Evolutionary conservation across 2,888 invertebrate species (phyloP).

Genomic region (Leucophenga montana): DNA sequence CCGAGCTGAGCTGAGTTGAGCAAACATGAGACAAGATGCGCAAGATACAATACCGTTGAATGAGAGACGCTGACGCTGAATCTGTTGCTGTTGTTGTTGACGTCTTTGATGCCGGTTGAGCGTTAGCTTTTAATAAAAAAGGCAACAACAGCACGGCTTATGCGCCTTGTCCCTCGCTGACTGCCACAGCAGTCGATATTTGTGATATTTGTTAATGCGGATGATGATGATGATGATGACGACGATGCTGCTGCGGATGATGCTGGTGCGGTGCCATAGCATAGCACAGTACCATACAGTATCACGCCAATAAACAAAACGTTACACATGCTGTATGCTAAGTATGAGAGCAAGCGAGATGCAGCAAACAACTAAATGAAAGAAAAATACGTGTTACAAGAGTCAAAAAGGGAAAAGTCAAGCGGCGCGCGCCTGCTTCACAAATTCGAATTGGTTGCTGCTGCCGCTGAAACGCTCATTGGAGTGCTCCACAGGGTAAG

Average conservation of each 20-base stretch:
- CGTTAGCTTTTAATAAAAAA: not conserved
- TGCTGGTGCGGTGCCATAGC: conserved; percentile 4
- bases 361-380: not conserved
- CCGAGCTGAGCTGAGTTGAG: conserved; percentile 22
- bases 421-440: not conserved
- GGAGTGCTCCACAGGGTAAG: too few species aligned
- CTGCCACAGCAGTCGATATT: too few species aligned
- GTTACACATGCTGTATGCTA: not conserved
- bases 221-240: not conserved
- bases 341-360: not conserved
- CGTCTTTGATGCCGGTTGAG: conserved; percentile 38
- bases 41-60: conserved; percentile 14
- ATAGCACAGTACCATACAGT: not conserved
- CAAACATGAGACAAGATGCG: conserved; percentile 16
- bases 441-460: not conserved
- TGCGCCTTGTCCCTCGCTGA: too few species aligned
- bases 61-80: conserved; percentile 25
- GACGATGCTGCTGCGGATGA: not conserved
- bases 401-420: conserved; percentile 23
- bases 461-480: too few species aligned
- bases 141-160: too few species aligned
- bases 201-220: too few species aligned
- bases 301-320: conserved; percentile 8
- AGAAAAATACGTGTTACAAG: conserved; percentile 16
- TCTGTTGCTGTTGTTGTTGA: too few species aligned